Evolutionary conservation across 2,113 vertebrate species (phyloP), one percentile per base, ranked within the genome.

Genomic region (Proterorhinus semilunaris): DNA sequence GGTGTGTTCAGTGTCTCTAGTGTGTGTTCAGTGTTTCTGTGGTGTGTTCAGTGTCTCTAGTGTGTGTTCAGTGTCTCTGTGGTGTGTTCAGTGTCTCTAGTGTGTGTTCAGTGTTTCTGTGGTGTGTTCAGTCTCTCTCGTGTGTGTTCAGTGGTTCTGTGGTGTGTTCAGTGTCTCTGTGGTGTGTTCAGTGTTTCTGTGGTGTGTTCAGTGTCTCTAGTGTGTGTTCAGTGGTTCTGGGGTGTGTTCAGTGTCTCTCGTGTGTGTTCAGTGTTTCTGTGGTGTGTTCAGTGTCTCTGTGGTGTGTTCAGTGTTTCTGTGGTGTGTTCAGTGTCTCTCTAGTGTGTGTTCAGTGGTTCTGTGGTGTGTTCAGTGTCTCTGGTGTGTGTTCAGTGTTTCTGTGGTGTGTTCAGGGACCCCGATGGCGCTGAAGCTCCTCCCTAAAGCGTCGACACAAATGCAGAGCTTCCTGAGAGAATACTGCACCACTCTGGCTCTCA

Each of bases 381-480:
- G 11, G 11, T 49, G 2, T 49, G 10, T 54, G 52, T 51, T 51
- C 49, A 51, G 49, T 12, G 49, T 5, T 15, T 5, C 13, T 51
- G 13, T 54, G 52, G 3, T 54, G 52, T 4, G 4, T 50, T 5
- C 81, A 96, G 96, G 97, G 44, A 98, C 96, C 0, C 91, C 93
- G 8, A 94, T 99, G 95, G 97, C 96, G 3, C 92, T 99, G 83
- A 99, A 99, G 76, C 92, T 97, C 66, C 93, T 99, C 61, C 94
- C 95, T 1, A 98, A 98, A 89, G 79, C 91, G 36, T 94, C 94
- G 0, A 99, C 96, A 0, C 93, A 95, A 76, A 91, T 96, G 67
- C 94, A 96, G 6, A 91, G 94, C n/a, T 99, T 99, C 87, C 90
- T 99, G 57, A 91, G 96, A 2, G 97, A 99, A 74, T 98, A 98